Conservation (phyloP, 2,797 vertebrate species). For the Acipenser oxyrinchus region DNA sequence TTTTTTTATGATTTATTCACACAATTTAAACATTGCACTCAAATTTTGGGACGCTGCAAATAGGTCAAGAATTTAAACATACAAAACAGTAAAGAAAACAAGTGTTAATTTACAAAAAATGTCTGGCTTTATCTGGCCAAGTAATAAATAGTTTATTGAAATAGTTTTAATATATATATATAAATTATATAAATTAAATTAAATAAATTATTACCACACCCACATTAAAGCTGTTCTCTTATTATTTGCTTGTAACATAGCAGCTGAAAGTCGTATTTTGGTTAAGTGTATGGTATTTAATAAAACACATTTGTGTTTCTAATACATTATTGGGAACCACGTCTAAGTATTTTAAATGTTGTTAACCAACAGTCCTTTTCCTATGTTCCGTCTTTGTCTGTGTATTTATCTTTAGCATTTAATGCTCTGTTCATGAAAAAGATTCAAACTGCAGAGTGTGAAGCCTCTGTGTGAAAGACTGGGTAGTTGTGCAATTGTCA, state of each 20-base stretch:
- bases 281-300: slow-evolving; percentile 86
- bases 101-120: slow-evolving; percentile 82
- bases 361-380: slow-evolving; percentile 55
- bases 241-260: slow-evolving; percentile 84
- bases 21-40: slow-evolving; percentile 62
- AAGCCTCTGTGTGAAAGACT: slow-evolving; percentile 56
- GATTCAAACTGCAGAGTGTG: slow-evolving; percentile 60
- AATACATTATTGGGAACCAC: slow-evolving; percentile 63
- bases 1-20: slow-evolving; percentile 57
- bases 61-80: slow-evolving; percentile 44
- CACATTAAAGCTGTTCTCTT: slow-evolving; percentile 83
- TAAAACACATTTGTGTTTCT: slow-evolving; percentile 80
- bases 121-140: slow-evolving; percentile 90
- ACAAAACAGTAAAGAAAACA: slow-evolving; percentile 53
- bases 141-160: slow-evolving; percentile 71
- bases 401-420: slow-evolving; percentile 61
- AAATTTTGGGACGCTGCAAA: slow-evolving; percentile 60
- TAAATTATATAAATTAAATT: too few species aligned
- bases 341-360: slow-evolving; percentile 77
- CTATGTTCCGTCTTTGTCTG: slow-evolving; percentile 42
- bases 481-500: slow-evolving; percentile 66
- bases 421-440: slow-evolving; percentile 56
- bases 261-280: slow-evolving; percentile 82
- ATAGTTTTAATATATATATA: slow-evolving; percentile 76
- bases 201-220: slow-evolving; percentile 61